Conservation (phyloP, 2,113 vertebrate genomes). For the Rhodinocichla rosea region DNA sequence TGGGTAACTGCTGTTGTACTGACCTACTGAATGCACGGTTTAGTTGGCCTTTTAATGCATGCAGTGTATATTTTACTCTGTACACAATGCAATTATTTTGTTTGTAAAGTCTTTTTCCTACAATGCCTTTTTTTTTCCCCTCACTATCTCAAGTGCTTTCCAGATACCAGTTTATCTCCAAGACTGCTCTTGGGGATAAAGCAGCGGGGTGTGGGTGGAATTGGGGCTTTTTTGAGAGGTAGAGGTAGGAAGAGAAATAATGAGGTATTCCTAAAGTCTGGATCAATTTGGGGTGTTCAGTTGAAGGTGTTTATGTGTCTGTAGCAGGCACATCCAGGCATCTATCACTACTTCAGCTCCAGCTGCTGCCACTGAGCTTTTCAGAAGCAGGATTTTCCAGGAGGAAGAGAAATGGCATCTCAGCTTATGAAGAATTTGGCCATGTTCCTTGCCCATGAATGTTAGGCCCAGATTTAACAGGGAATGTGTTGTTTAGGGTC, state of each 20-base stretch:
- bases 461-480: not conserved
- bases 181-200: not conserved
- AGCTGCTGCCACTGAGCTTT: not conserved
- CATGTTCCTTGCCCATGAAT: not conserved
- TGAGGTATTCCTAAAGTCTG: not conserved
- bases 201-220: too few relatives aligned
- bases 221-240: accelerated
- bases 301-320: not conserved
- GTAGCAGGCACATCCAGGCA: not conserved
- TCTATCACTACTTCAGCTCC: not conserved
- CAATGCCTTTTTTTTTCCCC: not conserved
- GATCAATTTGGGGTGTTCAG: not conserved
- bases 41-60: not conserved
- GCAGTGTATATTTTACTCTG: not conserved
- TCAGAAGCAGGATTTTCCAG: not conserved
- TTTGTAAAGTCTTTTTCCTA: too few relatives aligned
- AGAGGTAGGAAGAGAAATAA: not conserved
- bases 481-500: accelerated
- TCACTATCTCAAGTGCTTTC: not conserved
- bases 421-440: not conserved
- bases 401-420: not conserved
- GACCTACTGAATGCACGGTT: not conserved
- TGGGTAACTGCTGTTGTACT: not conserved
- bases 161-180: not conserved
- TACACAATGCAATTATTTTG: not conserved